Percentiles rank a stretch among this genome's conserved stretches.
phyloP scores from a whole-genome alignment of 2,113 vertebrate species.

The Myrmecobius fasciatus region DNA sequence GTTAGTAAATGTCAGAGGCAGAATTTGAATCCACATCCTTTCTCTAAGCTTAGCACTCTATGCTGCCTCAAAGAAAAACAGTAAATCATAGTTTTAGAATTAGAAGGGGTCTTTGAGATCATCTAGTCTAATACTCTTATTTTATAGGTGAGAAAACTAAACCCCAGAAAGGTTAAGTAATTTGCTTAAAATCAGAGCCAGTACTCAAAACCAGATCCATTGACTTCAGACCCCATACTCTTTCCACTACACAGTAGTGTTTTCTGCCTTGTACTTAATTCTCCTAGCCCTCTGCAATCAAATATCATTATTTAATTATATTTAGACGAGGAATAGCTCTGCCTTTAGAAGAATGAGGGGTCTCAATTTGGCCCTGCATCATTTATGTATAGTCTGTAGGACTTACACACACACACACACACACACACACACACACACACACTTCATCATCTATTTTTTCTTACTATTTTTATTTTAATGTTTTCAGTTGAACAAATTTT shows the following conservation, averaged over 20 bases:
- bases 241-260: neutral
- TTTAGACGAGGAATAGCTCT: too few species aligned
- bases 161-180: neutral
- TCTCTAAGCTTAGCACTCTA: neutral
- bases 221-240: neutral
- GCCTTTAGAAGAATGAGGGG: too few species aligned
- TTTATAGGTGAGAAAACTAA: neutral
- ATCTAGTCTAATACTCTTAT: neutral
- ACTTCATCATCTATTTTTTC: too few species aligned
- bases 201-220: neutral
- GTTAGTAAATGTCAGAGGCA: neutral
- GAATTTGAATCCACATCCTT: neutral
- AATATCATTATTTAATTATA: neutral
- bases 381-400: too few species aligned
- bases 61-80: neutral
- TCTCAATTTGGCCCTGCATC: too few species aligned
- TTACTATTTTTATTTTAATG: too few species aligned
- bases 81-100: neutral
- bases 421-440: too few species aligned
- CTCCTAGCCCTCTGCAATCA: neutral
- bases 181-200: slow-evolving; percentile 17
- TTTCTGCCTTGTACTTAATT: neutral
- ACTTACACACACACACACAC: too few species aligned
- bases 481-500: too few species aligned
- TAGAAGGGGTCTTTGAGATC: neutral